Percentiles rank a stretch among this genome's conserved stretches.
Conservation (phyloP, 2,888 invertebrate species). For the Scaptodrosophila latifasciaeformis region DNA sequence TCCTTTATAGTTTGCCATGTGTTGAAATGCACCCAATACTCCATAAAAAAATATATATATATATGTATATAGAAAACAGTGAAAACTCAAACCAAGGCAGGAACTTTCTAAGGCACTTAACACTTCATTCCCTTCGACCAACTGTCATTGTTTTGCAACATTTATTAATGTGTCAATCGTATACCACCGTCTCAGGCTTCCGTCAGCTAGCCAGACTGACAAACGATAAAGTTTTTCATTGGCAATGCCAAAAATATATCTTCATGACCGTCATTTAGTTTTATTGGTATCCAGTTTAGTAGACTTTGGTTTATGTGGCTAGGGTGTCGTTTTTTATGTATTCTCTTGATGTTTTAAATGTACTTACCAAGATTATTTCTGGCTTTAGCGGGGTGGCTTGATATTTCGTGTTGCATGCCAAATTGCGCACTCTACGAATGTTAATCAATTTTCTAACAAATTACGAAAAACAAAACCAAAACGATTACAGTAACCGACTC, state of each 20-base stretch:
- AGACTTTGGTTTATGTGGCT: no score
- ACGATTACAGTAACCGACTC: conserved; percentile 57
- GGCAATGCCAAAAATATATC: background rate
- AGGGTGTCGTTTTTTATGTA: no score
- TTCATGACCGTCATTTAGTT: no score
- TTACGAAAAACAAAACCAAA: conserved; percentile 44
- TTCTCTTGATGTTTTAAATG: no score
- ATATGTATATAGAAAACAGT: no score
- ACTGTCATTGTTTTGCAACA: conserved; percentile 58
- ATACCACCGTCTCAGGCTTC: conserved; percentile 28
- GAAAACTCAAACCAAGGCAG: background rate
- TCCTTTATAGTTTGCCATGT: conserved; percentile 47
- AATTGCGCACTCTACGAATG: conserved; percentile 4
- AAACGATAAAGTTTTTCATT: conserved; percentile 22
- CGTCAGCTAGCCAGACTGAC: background rate
- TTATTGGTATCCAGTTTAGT: no score
- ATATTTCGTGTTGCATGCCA: no score
- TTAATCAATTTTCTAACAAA: conserved; percentile 49
- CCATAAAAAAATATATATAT: conserved; percentile 28
- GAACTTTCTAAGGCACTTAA: conserved; percentile 58
- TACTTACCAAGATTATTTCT: no score
- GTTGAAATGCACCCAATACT: conserved; percentile 52
- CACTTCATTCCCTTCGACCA: conserved; percentile 45
- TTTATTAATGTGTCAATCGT: conserved; percentile 66
- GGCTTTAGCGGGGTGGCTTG: no score